phyloP scores from a whole-genome alignment of 2,797 vertebrate genomes.

The Antennarius maculatus region DNA sequence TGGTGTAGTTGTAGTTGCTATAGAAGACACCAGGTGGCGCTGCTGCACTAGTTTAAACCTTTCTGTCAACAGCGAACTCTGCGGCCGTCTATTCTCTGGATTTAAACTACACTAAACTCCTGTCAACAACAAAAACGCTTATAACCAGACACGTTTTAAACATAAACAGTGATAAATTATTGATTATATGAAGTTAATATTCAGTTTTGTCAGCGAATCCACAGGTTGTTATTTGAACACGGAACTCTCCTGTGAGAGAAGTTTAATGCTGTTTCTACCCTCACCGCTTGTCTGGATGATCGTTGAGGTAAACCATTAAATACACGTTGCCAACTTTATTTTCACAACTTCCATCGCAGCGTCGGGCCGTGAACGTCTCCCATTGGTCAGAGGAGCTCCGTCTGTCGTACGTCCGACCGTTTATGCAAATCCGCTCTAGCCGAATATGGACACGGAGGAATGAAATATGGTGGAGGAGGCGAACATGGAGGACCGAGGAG shows the following conservation, averaged over 20 bases:
- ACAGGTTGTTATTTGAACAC: background rate
- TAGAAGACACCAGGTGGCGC: slow-evolving; percentile 19
- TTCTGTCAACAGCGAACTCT: background rate
- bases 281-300: background rate
- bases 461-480: slow-evolving; percentile 85
- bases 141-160: too few relatives aligned
- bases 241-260: background rate
- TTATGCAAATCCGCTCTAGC: slow-evolving; percentile 81
- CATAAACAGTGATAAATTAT: fast-evolving
- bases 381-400: slow-evolving; percentile 67
- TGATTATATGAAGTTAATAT: background rate
- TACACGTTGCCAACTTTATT: background rate
- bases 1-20: background rate
- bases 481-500: slow-evolving; percentile 87
- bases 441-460: slow-evolving; percentile 86
- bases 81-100: too few relatives aligned
- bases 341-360: slow-evolving; percentile 8
- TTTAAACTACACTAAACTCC: background rate
- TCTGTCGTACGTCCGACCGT: slow-evolving; percentile 60
- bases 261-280: fast-evolving
- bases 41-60: background rate
- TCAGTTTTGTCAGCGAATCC: background rate
- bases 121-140: background rate
- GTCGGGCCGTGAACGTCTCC: slow-evolving; percentile 10
- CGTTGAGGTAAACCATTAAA: background rate